A percentile compares a stretch with the other conserved stretches of the same genome.
Conservation (phyloP, 2,888 invertebrate species). For the Argyra leucocephala region DNA sequence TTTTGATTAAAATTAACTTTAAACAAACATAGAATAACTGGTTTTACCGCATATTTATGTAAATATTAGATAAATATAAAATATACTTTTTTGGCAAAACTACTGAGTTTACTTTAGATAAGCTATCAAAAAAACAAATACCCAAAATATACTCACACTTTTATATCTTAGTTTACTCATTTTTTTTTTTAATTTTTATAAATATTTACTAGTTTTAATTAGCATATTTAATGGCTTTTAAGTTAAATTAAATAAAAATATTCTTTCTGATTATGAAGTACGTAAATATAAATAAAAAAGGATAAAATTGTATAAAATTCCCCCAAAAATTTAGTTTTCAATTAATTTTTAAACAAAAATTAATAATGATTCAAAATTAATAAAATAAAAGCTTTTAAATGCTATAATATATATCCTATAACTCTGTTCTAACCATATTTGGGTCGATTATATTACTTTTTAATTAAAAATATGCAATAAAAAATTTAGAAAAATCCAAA, state of each 20-base stretch:
- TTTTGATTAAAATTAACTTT: no score
- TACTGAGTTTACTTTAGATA: no score
- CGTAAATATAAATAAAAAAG: background rate
- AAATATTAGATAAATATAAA: no score
- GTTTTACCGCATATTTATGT: no score
- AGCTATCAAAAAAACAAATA: background rate
- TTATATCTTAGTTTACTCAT: background rate
- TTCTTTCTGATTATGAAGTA: background rate
- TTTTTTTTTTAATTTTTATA: background rate
- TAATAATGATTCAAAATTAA: background rate
- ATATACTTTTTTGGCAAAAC: no score
- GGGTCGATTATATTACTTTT: background rate
- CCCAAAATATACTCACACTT: background rate
- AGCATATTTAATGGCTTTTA: background rate
- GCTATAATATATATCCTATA: background rate
- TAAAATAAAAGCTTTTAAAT: background rate
- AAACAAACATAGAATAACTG: no score
- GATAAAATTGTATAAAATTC: background rate
- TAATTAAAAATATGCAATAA: no score
- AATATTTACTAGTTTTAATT: background rate
- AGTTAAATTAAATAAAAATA: background rate
- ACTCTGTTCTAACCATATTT: constrained; percentile 3
- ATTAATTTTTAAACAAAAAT: background rate
- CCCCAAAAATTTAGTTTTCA: background rate
- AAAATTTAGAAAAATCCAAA: no score